Percentiles rank a stretch among this genome's conserved stretches.
Conservation (phyloP, 2,888 invertebrate genomes). For the Cephalotes varians region DNA sequence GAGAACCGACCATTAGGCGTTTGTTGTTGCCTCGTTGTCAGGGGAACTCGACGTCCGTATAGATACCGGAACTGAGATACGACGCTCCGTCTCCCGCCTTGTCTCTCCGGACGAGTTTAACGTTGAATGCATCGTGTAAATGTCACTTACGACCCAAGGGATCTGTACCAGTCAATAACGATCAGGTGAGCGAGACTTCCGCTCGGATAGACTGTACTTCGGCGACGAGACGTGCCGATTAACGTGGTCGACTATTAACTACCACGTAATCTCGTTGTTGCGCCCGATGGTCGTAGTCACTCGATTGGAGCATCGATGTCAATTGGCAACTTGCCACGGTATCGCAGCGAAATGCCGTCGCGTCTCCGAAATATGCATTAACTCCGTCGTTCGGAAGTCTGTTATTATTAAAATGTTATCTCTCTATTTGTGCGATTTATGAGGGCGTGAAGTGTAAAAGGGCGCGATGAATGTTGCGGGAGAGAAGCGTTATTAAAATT, state of each 20-base stretch:
- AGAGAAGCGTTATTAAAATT: conserved; percentile 23
- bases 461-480: neutral
- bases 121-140: conserved; percentile 80
- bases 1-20: conserved; percentile 83
- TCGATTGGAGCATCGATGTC: conserved; percentile 52
- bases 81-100: conserved; percentile 67
- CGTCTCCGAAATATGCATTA: neutral
- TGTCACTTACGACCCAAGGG: conserved; percentile 76
- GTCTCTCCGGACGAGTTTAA: conserved; percentile 76
- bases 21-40: conserved; percentile 84
- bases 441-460: neutral
- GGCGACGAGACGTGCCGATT: conserved; percentile 64
- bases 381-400: neutral
- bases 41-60: conserved; percentile 80
- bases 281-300: conserved; percentile 50
- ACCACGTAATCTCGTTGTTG: conserved; percentile 57
- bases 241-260: conserved; percentile 70
- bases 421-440: neutral
- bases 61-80: conserved; percentile 84
- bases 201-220: conserved; percentile 49
- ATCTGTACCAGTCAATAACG: conserved; percentile 76
- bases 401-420: neutral
- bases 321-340: conserved; percentile 8
- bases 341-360: neutral
- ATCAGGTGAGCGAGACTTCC: conserved; percentile 70